These are phyloP conservation scores for Peromyscus maniculatus DNA, from an alignment of 2,113 vertebrate species.

Conservation along the genomic window DNA sequence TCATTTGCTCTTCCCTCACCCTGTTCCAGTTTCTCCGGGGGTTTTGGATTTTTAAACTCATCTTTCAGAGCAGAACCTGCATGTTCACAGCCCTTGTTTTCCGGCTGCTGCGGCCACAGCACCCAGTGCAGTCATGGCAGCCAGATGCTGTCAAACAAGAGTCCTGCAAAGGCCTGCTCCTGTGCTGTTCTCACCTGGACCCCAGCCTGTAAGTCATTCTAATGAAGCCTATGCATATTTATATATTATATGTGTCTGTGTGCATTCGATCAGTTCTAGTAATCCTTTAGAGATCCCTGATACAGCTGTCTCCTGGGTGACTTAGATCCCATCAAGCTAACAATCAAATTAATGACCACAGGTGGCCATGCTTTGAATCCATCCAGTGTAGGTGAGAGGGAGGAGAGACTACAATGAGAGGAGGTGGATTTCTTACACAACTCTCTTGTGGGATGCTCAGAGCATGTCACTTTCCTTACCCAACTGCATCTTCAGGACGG, in stretches of 20 bases:
- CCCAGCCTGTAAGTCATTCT: neutral
- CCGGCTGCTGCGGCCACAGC: neutral
- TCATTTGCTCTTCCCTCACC: neutral
- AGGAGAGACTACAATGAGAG: neutral
- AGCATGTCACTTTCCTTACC: neutral
- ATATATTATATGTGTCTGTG: neutral
- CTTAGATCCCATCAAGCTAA: fast-evolving
- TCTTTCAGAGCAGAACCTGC: too few relatives aligned
- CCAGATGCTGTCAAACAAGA: too few relatives aligned
- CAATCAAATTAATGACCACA: neutral
- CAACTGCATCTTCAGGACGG: too few relatives aligned
- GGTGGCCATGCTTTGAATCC: neutral
- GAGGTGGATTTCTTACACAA: fast-evolving
- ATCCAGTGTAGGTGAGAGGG: neutral
- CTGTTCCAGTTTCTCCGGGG: neutral
- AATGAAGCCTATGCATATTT: neutral
- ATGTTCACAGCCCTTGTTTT: fast-evolving
- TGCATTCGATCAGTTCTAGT: neutral
- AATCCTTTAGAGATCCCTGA: neutral
- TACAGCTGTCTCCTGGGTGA: neutral
- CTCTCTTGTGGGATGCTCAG: neutral
- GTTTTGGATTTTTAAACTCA: neutral
- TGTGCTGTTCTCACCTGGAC: neutral
- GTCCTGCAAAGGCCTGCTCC: neutral
- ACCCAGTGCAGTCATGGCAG: fast-evolving